Conservation (phyloP, 2,888 invertebrate genomes). For the Tromatobia lineatoria region DNA sequence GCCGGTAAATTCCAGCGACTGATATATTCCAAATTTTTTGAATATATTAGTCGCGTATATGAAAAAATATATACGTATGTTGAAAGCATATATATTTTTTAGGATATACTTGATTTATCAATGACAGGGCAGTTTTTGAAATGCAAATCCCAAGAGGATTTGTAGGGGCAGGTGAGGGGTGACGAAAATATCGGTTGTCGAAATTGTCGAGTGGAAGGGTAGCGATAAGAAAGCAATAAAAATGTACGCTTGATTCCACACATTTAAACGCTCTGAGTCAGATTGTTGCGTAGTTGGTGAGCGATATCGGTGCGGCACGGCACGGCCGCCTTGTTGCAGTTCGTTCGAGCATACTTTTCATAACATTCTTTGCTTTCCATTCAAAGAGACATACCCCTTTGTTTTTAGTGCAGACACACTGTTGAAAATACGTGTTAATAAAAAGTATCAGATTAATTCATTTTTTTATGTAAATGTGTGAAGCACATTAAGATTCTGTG, state of each 20-base stretch:
- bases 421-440: neutral
- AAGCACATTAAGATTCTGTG: neutral
- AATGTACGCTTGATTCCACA: conserved; percentile 18
- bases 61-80: no score
- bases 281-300: neutral
- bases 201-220: conserved; percentile 23
- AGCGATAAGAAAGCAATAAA: conserved; percentile 37
- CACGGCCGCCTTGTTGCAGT: no score
- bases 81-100: no score
- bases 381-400: neutral
- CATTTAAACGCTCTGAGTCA: conserved; percentile 11
- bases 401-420: neutral
- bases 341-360: neutral
- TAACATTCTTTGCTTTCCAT: neutral
- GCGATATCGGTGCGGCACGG: neutral
- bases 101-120: no score
- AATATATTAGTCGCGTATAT: no score
- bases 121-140: neutral
- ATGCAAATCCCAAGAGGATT: neutral
- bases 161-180: neutral
- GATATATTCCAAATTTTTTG: no score
- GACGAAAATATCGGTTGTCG: conserved; percentile 20
- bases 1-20: no score
- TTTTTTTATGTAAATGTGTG: neutral
- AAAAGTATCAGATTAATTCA: neutral